Percentiles rank a stretch among this genome's conserved stretches.
Conservation (phyloP, 1,140 invertebrate species). For the Drosophila seguyi region DNA sequence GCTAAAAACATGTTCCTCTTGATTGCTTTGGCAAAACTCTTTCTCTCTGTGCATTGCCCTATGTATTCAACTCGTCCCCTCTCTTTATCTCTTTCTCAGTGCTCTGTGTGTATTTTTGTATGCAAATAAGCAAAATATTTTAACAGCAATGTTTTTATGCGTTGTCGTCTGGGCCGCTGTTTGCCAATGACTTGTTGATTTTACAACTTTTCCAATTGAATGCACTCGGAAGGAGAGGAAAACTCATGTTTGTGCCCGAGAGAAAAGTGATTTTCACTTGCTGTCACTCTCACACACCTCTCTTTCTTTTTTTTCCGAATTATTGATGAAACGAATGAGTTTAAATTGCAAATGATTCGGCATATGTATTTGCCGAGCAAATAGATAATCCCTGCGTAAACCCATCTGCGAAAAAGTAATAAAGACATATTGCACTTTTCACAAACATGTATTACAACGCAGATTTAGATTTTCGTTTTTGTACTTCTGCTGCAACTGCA, state of each 20-base stretch:
- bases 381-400: conserved; percentile 26
- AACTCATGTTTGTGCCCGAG: conserved; percentile 30
- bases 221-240: conserved; percentile 33
- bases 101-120: conserved; percentile 54
- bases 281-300: conserved; percentile 14
- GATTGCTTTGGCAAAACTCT: too few species aligned
- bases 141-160: conserved; percentile 58
- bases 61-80: background rate
- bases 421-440: conserved; percentile 52
- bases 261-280: conserved; percentile 43
- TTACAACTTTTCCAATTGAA: conserved; percentile 81
- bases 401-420: conserved; percentile 32
- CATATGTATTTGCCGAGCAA: conserved; percentile 16
- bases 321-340: conserved; percentile 48
- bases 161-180: conserved; percentile 58
- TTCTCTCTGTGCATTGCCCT: background rate
- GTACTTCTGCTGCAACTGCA: background rate
- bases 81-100: conserved; percentile 13
- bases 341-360: conserved; percentile 32
- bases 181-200: conserved; percentile 82
- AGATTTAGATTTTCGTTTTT: conserved; percentile 23
- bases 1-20: background rate
- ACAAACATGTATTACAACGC: conserved; percentile 50
- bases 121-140: conserved; percentile 78
- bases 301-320: conserved; percentile 45